Evolutionary conservation across 1,140 invertebrate species (phyloP), one percentile per base, ranked within the genome.

Genomic region (Bombus turneri): DNA sequence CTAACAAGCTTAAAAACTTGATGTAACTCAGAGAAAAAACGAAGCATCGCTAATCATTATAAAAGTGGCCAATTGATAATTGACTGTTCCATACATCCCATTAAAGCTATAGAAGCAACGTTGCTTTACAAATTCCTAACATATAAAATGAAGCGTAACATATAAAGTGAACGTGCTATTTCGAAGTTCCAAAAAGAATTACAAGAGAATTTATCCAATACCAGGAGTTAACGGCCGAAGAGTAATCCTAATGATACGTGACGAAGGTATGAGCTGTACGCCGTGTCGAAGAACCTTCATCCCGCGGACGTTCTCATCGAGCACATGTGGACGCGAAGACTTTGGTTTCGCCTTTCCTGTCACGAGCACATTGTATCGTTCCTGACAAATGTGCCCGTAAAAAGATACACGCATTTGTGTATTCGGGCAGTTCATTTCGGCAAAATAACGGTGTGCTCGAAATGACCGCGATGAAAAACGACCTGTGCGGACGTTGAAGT

Each of bases 361-460:
- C 73, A 72, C 76, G 72, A 73, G 69, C 28, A 31, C 76, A 85
- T 83, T 78, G 37, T 64, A 22, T 13, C 18, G 15, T 43, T 34
- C 10, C 41, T 73, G 76, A 80, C 83, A 31, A 79, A 74, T 80
- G 62, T 75, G 34, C 18, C n/a, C 62, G 66, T 87, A 86, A 71
- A 82, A 71, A 78, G 68, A 62, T 25, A 73, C 64, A 34, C 37
- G 43, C 37, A 22, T 64, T 15, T 39, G 18, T 18, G 78, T 37
- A 87, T 43, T n/a, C 59, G 8, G 34, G 18, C 75, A 31, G 59
- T 86, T 88, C 71, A 81, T 86, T 88, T 81, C 87, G 72, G 39
- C 76, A 74, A 86, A 79, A 41, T 89, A 89, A 89, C 87, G 87
- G 87, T 89, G 25, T 22, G n/a, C 57, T 34, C 25, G 62, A 57